phyloP scores from a whole-genome alignment of 1,140 invertebrate genomes.

The Drosophila seguyi region DNA sequence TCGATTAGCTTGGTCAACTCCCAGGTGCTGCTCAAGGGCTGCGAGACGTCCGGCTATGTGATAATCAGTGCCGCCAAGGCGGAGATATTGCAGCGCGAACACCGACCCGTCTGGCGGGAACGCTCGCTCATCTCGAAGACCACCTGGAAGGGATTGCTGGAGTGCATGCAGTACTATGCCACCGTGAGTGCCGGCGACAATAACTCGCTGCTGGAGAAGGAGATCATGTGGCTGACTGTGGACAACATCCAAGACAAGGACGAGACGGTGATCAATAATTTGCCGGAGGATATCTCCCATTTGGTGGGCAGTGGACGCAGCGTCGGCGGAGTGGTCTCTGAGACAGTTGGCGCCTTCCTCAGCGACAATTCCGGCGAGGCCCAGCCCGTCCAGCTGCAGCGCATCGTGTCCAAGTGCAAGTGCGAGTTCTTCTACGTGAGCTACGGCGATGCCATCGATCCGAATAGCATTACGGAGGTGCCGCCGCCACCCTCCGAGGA shows the following conservation, averaged over 20 bases:
- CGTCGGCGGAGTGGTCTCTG: conserved; percentile 97
- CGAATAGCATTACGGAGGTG: conserved; percentile 88
- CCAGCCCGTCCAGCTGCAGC: conserved; percentile 91
- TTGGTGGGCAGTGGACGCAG: conserved; percentile 97
- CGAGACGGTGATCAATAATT: conserved; percentile 91
- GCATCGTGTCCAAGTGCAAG: conserved; percentile 98
- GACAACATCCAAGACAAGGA: conserved; percentile 96
- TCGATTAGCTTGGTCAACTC: conserved; percentile 95
- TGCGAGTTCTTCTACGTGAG: conserved; percentile 99
- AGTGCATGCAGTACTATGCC: conserved; percentile 99
- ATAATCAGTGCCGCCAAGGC: conserved; percentile 98
- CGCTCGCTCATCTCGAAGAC: conserved; percentile 95
- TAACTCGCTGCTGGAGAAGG: conserved; percentile 90
- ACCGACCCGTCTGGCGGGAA: conserved; percentile 96
- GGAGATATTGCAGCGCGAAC: conserved; percentile 95
- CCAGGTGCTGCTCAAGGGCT: conserved; percentile 97
- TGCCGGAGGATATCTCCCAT: conserved; percentile 95
- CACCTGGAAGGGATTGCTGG: conserved; percentile 97
- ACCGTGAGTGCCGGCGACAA: conserved; percentile 95
- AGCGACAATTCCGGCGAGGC: conserved; percentile 85
- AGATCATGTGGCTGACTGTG: conserved; percentile 97
- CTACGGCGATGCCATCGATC: conserved; percentile 94
- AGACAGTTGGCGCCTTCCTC: conserved; percentile 94
- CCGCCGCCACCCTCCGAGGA: conserved; percentile 90
- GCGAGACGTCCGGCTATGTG: conserved; percentile 98